These are phyloP conservation scores for Ciconia nigra DNA, from an alignment of 2,797 vertebrate species.

Conservation along the genomic window DNA sequence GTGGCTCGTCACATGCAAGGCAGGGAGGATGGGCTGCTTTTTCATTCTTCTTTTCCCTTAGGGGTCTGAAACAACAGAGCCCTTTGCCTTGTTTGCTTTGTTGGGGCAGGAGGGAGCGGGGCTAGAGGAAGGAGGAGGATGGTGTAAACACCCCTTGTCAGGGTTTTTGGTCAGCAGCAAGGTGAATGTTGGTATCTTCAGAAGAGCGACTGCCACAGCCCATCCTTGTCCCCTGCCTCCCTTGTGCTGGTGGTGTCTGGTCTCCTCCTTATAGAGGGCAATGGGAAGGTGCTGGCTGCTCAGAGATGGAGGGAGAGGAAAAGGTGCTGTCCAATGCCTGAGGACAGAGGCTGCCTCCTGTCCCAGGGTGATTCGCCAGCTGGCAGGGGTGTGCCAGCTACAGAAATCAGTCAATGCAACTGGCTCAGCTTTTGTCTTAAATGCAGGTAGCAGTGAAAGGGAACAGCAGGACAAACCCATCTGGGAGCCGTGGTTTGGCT, in stretches of 20 bases:
- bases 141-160: neutral
- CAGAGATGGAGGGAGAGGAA: neutral
- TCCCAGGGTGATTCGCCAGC: neutral
- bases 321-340: neutral
- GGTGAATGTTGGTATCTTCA: neutral
- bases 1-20: conserved; percentile 42
- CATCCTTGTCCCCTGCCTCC: no score
- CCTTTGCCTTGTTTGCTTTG: conserved; percentile 49
- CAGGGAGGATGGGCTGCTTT: conserved; percentile 30
- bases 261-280: neutral
- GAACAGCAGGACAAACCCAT: neutral
- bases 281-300: neutral
- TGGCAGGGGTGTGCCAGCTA: neutral
- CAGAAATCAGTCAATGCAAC: neutral
- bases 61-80: conserved; percentile 42
- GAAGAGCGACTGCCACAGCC: rapidly evolving
- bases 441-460: neutral
- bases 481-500: neutral
- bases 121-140: neutral
- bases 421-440: neutral
- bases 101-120: neutral
- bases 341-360: neutral
- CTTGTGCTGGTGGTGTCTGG: neutral
- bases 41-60: neutral
- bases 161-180: neutral